Evolutionary conservation across 2,888 invertebrate genomes (phyloP), one percentile per base, ranked within the genome.

Genomic region (Seira ritae): DNA sequence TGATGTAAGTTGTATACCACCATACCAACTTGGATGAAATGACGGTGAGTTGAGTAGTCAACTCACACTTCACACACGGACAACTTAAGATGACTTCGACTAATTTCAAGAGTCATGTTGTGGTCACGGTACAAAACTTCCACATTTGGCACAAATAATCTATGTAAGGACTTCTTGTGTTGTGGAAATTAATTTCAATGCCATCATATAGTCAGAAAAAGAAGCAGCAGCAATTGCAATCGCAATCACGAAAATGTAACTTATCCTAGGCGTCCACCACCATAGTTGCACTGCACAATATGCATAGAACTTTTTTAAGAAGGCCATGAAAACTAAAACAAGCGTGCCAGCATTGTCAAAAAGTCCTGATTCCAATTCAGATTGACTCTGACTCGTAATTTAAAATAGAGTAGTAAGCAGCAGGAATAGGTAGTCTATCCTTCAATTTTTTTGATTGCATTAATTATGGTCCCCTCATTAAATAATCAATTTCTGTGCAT

Each of bases 381-480:
- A n/a, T n/a, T n/a, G n/a, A n/a, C n/a, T n/a, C n/a, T n/a, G n/a
- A n/a, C n/a, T n/a, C n/a, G n/a, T n/a, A n/a, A n/a, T 77, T 75
- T 74, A 24, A 76, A 77, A 62, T 77, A 23, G 69, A 77, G 76
- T 76, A 69, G 46, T 60, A 37, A 77, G 70, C n/a, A n/a, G n/a
- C n/a, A n/a, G n/a, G n/a, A n/a, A n/a, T n/a, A n/a, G n/a, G n/a
- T n/a, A n/a, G n/a, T n/a, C n/a, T n/a, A 70, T 69, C 77, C 77
- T 77, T 77, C 77, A 69, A 20, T 55, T 60, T n/a, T n/a, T n/a
- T 62, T 77, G 24, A 69, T 77, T 69, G 37, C 69, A n/a, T 77
- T 60, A 77, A 69, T 72, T 72, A 46, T 65, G 60, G 15, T 76
- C 62, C 24, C n/a, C 77, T 77, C 62, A 77, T 77, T 77, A 77